Conservation (phyloP, 2,797 vertebrate genomes). For the Etheostoma perlongum region DNA sequence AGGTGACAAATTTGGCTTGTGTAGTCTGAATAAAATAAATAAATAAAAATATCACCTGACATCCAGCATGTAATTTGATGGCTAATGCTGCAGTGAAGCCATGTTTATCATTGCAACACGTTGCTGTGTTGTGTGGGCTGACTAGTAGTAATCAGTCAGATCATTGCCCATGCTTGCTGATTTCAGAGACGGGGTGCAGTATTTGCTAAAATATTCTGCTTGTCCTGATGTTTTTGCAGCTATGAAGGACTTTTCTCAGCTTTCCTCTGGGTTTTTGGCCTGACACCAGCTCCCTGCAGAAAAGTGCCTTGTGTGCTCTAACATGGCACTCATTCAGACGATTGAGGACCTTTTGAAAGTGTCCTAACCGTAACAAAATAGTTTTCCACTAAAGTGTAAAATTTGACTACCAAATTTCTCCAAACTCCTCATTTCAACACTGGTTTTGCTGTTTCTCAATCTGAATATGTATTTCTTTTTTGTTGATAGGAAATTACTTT, state of each 20-base stretch:
- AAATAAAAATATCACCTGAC: background rate
- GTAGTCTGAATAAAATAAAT: background rate
- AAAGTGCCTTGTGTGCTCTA: conserved; percentile 45
- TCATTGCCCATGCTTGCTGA: conserved; percentile 46
- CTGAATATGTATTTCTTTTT: conserved; percentile 7
- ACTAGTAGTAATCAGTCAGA: conserved; percentile 7
- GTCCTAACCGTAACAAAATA: conserved; percentile 6
- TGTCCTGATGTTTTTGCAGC: conserved; percentile 17
- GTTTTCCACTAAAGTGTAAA: background rate
- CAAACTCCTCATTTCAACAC: background rate
- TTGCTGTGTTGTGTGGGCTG: conserved; percentile 18
- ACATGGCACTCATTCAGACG: conserved; percentile 26
- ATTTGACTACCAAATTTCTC: background rate
- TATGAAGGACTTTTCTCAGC: conserved; percentile 40
- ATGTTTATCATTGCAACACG: conserved; percentile 1
- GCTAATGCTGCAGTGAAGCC: background rate
- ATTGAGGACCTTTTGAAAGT: conserved; percentile 5
- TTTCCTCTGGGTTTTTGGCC: conserved; percentile 40
- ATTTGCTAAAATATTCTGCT: conserved; percentile 45
- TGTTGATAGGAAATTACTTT: conserved; percentile 83
- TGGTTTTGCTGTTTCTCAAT: background rate
- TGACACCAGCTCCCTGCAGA: conserved; percentile 13
- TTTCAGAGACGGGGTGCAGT: conserved; percentile 35
- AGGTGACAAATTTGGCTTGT: background rate
- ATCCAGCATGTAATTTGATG: background rate